Percentiles rank a stretch among this genome's conserved stretches.
phyloP scores from a whole-genome alignment of 2,888 invertebrate species.

The Rhopalosiphum nymphaeae region DNA sequence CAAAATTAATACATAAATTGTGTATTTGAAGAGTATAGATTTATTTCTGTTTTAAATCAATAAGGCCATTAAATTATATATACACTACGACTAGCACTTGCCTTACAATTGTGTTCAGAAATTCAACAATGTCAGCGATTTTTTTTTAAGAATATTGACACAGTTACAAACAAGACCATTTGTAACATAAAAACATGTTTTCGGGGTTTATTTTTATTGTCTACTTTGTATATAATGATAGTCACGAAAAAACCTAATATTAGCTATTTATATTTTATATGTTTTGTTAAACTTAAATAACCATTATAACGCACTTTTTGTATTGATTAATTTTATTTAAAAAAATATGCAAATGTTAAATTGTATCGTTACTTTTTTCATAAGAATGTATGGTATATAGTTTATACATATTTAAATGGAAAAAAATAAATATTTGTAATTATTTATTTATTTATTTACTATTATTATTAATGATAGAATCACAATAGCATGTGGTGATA shows the following conservation, averaged over 20 bases:
- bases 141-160: constrained; percentile 10
- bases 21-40: not conserved
- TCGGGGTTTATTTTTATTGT: not conserved
- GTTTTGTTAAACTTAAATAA: not conserved
- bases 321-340: not conserved
- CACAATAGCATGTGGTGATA: not conserved
- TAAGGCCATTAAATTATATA: not conserved
- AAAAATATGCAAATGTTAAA: not conserved
- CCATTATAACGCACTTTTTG: not conserved
- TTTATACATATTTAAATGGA: not conserved
- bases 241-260: not conserved
- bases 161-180: not conserved
- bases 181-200: not conserved
- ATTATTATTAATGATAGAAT: not conserved
- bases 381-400: not conserved
- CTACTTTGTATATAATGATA: not conserved
- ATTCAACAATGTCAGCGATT: not conserved
- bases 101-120: not conserved
- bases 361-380: not conserved
- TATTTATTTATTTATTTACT: not conserved
- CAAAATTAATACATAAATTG: not conserved
- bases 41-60: not conserved
- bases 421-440: not conserved
- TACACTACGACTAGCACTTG: not conserved
- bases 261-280: not conserved